Evolutionary conservation across 2,113 vertebrate genomes (phyloP), one percentile per base, ranked within the genome.

Genomic region (Anhinga rufa): DNA sequence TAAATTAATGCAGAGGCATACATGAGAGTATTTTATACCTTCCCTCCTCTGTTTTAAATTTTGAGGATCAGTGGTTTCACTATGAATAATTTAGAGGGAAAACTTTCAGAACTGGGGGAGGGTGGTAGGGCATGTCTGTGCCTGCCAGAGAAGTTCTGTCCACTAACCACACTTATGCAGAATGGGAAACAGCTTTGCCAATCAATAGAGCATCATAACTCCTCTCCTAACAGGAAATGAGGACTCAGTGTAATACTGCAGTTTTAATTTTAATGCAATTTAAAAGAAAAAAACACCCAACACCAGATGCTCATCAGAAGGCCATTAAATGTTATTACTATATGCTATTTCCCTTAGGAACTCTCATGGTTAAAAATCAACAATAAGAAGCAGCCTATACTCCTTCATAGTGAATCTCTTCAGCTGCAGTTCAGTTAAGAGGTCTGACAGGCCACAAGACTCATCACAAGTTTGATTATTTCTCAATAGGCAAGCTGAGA

Each of bases 191-290:
- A 93, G 91, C 78, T 95, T 88, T 96, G 87, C 80, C 89, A 92
- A 93, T 97, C 97, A 95, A 97, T 95, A 95, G 15, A 90, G 82
- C 68, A 91, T 81, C 91, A 88, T 96, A 95, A 93, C 82, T 95
- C 7, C 66, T 94, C 92, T 91, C n/a, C 17, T 86, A 94, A 92
- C 92, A 97, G 96, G 97, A 97, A 97, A 95, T 94, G 94, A 96
- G 79, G 82, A 90, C 82, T 95, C 82, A 21, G 18, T 95, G 68
- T 87, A 95, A 85, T 94, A 90, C 51, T 94, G 90, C 64, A 91
- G 84, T 95, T 95, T 96, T 95, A 92, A 92, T 97, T 95, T 91
- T 88, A 97, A 90, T 93, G 89, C 71, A 82, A 80, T 95, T 95
- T 90, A 92, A 91, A 89, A 76, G 77, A 54, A 89, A 93, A 68